Percentiles rank a stretch among this genome's conserved stretches.
phyloP scores from a whole-genome alignment of 2,888 invertebrate species.

The Patella caerulea region DNA sequence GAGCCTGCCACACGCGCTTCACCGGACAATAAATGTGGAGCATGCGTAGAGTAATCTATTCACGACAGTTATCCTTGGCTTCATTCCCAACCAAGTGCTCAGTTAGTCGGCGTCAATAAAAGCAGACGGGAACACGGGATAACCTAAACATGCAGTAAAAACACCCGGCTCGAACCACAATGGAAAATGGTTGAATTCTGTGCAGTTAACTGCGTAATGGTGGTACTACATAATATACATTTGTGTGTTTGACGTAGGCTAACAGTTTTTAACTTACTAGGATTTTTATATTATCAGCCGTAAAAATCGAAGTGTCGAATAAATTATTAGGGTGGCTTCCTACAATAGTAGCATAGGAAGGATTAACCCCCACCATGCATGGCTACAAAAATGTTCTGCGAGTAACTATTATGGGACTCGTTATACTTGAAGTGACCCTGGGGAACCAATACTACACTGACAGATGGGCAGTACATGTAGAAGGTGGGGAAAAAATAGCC shows the following conservation, averaged over 20 bases:
- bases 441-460: constrained; percentile 55
- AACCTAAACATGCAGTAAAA: background rate
- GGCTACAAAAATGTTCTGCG: constrained; percentile 42
- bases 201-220: constrained; percentile 14
- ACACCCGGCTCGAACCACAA: constrained; percentile 9
- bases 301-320: background rate
- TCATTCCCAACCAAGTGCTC: background rate
- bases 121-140: background rate
- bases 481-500: constrained; percentile 61
- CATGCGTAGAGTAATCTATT: constrained; percentile 2
- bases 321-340: constrained; percentile 6
- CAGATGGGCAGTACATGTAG: constrained; percentile 67
- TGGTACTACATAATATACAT: constrained; percentile 11
- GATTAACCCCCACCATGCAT: constrained; percentile 43
- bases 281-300: no score
- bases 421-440: constrained; percentile 39
- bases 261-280: background rate
- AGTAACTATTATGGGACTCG: constrained; percentile 47
- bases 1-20: constrained; percentile 6
- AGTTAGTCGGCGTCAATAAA: no score
- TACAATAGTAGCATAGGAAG: background rate
- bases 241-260: constrained; percentile 6
- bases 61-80: constrained; percentile 6
- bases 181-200: constrained; percentile 28
- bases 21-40: background rate